These are phyloP conservation scores for Sebastes goodei DNA, from an alignment of 2,797 vertebrate species.

Conservation along the genomic window DNA sequence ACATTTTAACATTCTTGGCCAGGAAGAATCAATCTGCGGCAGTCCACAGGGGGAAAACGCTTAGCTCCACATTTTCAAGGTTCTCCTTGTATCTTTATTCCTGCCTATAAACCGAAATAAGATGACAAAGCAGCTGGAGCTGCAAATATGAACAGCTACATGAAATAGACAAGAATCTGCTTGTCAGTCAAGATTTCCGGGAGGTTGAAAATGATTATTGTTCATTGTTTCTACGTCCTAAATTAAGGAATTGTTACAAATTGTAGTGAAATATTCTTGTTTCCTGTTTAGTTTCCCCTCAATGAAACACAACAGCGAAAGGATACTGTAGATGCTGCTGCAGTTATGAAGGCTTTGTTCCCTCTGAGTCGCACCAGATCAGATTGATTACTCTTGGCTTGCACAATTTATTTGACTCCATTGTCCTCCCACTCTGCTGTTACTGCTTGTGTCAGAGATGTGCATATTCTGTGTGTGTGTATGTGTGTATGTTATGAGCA, in stretches of 20 bases:
- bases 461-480: slow-evolving; percentile 35
- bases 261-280: neutral
- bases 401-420: slow-evolving; percentile 80
- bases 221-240: slow-evolving; percentile 25
- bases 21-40: slow-evolving; percentile 73
- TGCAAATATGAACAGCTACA: slow-evolving; percentile 19
- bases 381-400: slow-evolving; percentile 79
- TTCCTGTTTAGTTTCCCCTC: slow-evolving; percentile 27
- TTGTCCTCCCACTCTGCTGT: slow-evolving; percentile 75
- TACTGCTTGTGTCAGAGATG: slow-evolving; percentile 65
- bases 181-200: slow-evolving; percentile 31
- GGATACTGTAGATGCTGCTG: slow-evolving; percentile 51
- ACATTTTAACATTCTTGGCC: slow-evolving; percentile 76
- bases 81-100: slow-evolving; percentile 56
- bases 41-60: slow-evolving; percentile 60
- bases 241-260: slow-evolving; percentile 26
- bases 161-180: slow-evolving; percentile 46
- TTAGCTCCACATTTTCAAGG: slow-evolving; percentile 71
- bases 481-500: slow-evolving; percentile 6
- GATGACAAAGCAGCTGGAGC: slow-evolving; percentile 45
- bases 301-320: slow-evolving; percentile 4
- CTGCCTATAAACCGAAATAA: slow-evolving; percentile 50
- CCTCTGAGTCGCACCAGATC: slow-evolving; percentile 61
- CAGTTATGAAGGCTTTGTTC: slow-evolving; percentile 65
- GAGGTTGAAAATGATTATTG: neutral